Evolutionary conservation across 2,113 vertebrate species (phyloP).

Genomic region (Cryptoleucopteryx plumbea): DNA sequence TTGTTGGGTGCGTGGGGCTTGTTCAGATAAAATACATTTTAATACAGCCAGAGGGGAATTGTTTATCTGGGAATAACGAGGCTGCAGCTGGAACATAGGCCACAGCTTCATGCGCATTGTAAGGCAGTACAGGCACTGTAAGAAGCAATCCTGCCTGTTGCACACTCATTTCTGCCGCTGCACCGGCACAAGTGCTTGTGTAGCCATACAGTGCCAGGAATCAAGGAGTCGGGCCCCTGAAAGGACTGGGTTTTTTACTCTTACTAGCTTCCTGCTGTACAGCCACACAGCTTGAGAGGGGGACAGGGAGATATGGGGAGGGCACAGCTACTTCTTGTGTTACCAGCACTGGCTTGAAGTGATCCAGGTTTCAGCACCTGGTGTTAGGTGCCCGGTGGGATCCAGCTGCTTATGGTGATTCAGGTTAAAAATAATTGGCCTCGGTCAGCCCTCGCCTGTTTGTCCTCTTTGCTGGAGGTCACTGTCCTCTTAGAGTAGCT

Average conservation of each 20-base stretch:
- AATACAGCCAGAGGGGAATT: background rate
- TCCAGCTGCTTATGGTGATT: background rate
- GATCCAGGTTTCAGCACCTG: background rate
- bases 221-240: background rate
- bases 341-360: background rate
- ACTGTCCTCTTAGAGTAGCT: background rate
- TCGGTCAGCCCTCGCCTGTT: background rate
- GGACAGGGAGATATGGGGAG: fast-evolving
- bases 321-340: background rate
- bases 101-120: fast-evolving
- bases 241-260: background rate
- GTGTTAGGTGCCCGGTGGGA: background rate
- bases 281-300: background rate
- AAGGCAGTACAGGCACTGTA: background rate
- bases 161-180: background rate
- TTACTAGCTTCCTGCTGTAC: background rate
- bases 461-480: background rate
- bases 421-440: background rate
- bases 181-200: background rate
- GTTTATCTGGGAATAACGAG: conserved; percentile 22
- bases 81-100: background rate
- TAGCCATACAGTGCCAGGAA: background rate
- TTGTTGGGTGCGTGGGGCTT: background rate
- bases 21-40: conserved; percentile 14
- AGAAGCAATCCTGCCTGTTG: background rate